These are phyloP conservation scores for Eulemur macaco DNA, from an alignment of 2,113 vertebrate species.

Conservation along the genomic window DNA sequence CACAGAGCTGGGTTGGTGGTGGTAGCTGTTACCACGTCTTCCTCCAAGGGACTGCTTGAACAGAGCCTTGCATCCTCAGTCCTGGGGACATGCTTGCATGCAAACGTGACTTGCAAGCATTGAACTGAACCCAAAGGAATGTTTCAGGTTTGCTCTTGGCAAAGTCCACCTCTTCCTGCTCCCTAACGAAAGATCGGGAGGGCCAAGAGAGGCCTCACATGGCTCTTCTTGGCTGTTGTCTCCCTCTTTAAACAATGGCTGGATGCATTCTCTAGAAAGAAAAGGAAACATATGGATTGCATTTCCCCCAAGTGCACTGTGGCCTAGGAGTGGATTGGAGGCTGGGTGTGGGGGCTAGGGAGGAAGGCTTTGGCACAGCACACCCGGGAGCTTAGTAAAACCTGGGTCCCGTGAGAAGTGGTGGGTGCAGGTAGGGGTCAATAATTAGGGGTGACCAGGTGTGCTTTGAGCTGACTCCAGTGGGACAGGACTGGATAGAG, in stretches of 20 bases:
- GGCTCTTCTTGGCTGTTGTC: slow-evolving; percentile 71
- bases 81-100: slow-evolving; percentile 30
- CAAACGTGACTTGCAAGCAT: slow-evolving; percentile 51
- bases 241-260: slow-evolving; percentile 76
- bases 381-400: background rate
- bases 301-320: slow-evolving; percentile 67
- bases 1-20: background rate
- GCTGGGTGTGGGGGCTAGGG: background rate
- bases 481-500: background rate
- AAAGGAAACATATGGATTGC: slow-evolving; percentile 78
- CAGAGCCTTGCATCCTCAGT: background rate
- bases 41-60: background rate
- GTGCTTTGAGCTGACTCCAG: background rate
- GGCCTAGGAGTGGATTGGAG: slow-evolving; percentile 38
- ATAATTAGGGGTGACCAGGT: slow-evolving; percentile 33
- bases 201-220: slow-evolving; percentile 58
- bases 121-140: slow-evolving; percentile 61
- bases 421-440: background rate
- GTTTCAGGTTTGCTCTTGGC: slow-evolving; percentile 75
- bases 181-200: slow-evolving; percentile 54
- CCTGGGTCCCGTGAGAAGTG: background rate
- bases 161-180: slow-evolving; percentile 29
- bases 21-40: background rate
- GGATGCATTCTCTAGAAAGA: slow-evolving; percentile 68
- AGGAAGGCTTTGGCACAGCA: slow-evolving; percentile 49